Base-by-base conservation (phyloP, 2,113 vertebrate species). In the Mormyrus iriodes region DNA sequence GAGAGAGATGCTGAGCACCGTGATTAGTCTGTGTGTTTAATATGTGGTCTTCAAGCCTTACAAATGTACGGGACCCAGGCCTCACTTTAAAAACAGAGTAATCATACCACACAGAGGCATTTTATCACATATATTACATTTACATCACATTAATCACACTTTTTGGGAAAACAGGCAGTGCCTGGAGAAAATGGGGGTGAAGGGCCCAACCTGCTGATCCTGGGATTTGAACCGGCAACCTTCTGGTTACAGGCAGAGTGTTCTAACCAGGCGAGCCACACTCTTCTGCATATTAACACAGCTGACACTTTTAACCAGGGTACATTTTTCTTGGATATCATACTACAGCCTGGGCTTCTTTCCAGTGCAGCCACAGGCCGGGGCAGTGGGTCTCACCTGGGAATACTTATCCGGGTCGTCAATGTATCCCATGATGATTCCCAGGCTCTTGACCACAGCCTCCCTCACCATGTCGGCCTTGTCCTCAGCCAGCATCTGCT, bases 401-500 rank as follows among this genome's bases (percentile, higher is more conserved):
- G 97, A 96, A 85, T 99, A 99, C 92, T 99, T 99, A 94, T 99
- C 98, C 92, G 98, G 94, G 93, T 99, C 98, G 91, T 99, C 98
- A 86, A 99, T 99, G 93, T 98, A 99, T 79, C 96, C 98, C 98
- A 99, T 98, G 92, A 99, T 99, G 91, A 99, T 96, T 39, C 97
- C 98, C 85, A 99, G 97, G 94, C 98, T 99, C 96, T 98, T 99
- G 93, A 99, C 98, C 73, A 99, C 98, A 84, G 98, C 98, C 96
- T 99, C 98, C 94, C 98, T 96, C 92, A 99, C 98, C 96, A 99
- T 95, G 94, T 99, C 98, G 1, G 98, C 97, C 93, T 99, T 99
- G 93, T 99, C 98, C 95, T 99, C 98, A 92, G 97, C 95, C 84
- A 99, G 94, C 98, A 99, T 99, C 94, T 99, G 98, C 93, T 99